Evolutionary conservation across 1,140 invertebrate species (phyloP).

Genomic region (Sinonovacula constricta): DNA sequence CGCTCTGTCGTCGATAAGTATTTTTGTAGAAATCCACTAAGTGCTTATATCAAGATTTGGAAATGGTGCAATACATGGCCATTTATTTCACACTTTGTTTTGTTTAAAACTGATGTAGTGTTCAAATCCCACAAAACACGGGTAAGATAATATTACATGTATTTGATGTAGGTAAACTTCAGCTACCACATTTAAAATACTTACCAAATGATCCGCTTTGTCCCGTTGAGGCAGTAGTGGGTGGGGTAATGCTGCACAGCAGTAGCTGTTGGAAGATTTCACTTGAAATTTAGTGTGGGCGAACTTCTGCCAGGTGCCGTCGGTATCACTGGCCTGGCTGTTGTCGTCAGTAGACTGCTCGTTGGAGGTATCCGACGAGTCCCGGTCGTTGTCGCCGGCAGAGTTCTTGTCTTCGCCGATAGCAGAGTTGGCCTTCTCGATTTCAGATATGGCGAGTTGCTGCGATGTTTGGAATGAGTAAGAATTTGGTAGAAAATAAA

Average conservation of each 20-base stretch:
- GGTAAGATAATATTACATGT: too few relatives aligned
- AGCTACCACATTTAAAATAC: neutral
- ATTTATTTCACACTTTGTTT: too few relatives aligned
- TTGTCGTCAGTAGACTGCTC: constrained; percentile 18
- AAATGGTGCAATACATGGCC: too few relatives aligned
- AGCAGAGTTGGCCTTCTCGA: constrained; percentile 28
- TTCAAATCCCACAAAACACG: too few relatives aligned
- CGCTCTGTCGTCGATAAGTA: too few relatives aligned
- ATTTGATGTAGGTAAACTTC: neutral
- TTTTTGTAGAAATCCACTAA: too few relatives aligned
- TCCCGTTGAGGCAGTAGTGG: constrained; percentile 65
- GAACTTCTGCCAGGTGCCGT: constrained; percentile 60
- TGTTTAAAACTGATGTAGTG: too few relatives aligned
- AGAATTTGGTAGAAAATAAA: too few relatives aligned
- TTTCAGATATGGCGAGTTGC: constrained; percentile 29
- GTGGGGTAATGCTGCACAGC: constrained; percentile 61
- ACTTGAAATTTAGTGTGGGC: constrained; percentile 63
- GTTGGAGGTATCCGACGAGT: constrained; percentile 34
- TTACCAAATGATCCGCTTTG: constrained; percentile 64
- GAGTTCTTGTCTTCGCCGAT: constrained; percentile 15
- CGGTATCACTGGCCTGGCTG: neutral
- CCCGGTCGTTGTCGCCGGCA: constrained; percentile 8
- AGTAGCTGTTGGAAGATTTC: constrained; percentile 61
- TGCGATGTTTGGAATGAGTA: too few relatives aligned
- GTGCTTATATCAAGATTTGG: too few relatives aligned